A percentile compares a stretch with the other conserved stretches of the same genome.
Conservation (phyloP, 2,797 vertebrate genomes). For the Myotis myotis region DNA sequence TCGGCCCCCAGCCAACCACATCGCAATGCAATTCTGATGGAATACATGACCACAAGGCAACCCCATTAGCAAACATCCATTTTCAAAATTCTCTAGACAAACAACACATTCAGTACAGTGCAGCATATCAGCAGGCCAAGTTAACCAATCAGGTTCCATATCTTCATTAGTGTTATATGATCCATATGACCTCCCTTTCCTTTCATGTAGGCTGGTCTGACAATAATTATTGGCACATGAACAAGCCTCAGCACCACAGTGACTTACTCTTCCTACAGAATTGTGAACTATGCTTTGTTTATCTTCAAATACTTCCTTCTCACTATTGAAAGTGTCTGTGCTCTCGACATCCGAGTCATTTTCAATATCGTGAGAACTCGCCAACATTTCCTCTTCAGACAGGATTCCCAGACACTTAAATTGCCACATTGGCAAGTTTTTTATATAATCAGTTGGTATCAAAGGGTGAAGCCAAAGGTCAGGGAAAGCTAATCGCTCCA, state of each 20-base stretch:
- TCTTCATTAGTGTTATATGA: constrained; percentile 62
- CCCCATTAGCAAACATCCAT: constrained; percentile 92
- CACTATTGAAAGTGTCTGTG: constrained; percentile 75
- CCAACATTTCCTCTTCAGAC: constrained; percentile 79
- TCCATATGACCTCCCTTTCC: constrained; percentile 69
- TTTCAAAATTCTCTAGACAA: constrained; percentile 95
- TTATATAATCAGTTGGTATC: constrained; percentile 95
- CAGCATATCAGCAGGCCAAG: constrained; percentile 91
- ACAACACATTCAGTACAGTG: constrained; percentile 96
- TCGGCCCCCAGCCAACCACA: constrained; percentile 93
- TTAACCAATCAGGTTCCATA: constrained; percentile 88
- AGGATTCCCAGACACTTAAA: constrained; percentile 83
- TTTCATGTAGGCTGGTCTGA: constrained; percentile 35
- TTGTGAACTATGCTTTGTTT: constrained; percentile 47
- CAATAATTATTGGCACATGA: constrained; percentile 69
- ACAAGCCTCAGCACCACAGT: constrained; percentile 63
- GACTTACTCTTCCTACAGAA: constrained; percentile 33
- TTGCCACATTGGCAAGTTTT: constrained; percentile 93
- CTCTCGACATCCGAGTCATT: constrained; percentile 86
- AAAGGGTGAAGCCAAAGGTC: constrained; percentile 97
- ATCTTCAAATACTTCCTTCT: constrained; percentile 76
- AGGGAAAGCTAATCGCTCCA: constrained; percentile 95
- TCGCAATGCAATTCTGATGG: constrained; percentile 96
- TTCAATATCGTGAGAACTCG: constrained; percentile 83
- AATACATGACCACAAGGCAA: constrained; percentile 97